Percentiles rank a stretch among this genome's conserved stretches.
Evolutionary conservation across 2,888 invertebrate genomes (phyloP).

Genomic region (Leptarthrus brevirostris): DNA sequence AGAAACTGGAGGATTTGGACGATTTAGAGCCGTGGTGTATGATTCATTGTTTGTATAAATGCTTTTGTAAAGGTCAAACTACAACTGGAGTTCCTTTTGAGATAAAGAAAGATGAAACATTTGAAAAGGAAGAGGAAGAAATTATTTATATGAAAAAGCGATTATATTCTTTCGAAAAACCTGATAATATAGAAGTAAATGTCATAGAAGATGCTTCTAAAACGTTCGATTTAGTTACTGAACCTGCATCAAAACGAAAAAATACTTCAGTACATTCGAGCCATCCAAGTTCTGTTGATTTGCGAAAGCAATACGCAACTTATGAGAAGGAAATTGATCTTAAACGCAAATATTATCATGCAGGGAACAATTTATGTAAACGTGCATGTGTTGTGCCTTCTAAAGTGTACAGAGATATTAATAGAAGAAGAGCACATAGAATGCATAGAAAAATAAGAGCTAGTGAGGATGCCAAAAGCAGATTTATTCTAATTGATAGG

Average conservation of each 20-base stretch:
- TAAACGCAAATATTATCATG: background rate
- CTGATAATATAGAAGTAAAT: no score
- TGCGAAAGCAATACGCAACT: background rate
- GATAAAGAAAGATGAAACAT: slow-evolving; percentile 55
- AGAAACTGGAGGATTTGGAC: slow-evolving; percentile 61
- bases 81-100: slow-evolving; percentile 60
- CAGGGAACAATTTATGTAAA: background rate
- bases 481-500: background rate
- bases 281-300: no score
- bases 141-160: slow-evolving; percentile 55
- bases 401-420: background rate
- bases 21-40: slow-evolving; percentile 75
- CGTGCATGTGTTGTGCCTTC: slow-evolving; percentile 6
- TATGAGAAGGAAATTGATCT: background rate
- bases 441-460: background rate
- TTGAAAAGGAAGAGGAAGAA: slow-evolving; percentile 59
- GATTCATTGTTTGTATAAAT: slow-evolving; percentile 75
- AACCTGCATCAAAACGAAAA: background rate
- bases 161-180: slow-evolving; percentile 63
- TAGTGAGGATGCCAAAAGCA: background rate
- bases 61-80: slow-evolving; percentile 71
- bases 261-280: background rate
- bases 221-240: no score
- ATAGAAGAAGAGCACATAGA: background rate
- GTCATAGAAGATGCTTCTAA: no score